phyloP scores from a whole-genome alignment of 2,888 invertebrate species.

The Cryptus viduatorius region DNA sequence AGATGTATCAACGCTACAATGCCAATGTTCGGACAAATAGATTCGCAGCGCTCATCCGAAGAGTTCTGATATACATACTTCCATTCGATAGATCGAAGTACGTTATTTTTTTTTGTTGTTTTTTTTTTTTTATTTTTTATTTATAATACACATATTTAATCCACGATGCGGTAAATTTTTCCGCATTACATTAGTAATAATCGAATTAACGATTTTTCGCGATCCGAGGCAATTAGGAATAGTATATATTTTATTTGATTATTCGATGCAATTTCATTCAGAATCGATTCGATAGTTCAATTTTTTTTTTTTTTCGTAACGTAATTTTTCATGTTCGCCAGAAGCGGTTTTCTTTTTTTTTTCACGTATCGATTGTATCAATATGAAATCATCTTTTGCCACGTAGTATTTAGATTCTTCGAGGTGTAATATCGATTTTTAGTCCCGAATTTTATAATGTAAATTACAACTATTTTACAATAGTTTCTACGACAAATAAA shows the following conservation, averaged over 20 bases:
- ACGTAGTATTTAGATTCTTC: slow-evolving; percentile 46
- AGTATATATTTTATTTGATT: slow-evolving; percentile 61
- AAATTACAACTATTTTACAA: slow-evolving; percentile 80
- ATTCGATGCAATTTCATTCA: slow-evolving; percentile 50
- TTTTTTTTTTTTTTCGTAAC: slow-evolving; percentile 9
- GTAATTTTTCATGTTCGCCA: slow-evolving; percentile 8
- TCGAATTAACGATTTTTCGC: slow-evolving; percentile 48
- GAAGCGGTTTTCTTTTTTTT: slow-evolving; percentile 8
- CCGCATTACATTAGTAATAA: slow-evolving; percentile 42
- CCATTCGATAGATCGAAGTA: slow-evolving; percentile 53
- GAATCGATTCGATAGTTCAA: slow-evolving; percentile 3
- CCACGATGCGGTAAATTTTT: background rate
- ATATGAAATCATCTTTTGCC: slow-evolving; percentile 44
- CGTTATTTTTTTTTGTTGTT: slow-evolving; percentile 24
- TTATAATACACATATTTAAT: slow-evolving; percentile 37
- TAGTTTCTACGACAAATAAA: slow-evolving; percentile 81
- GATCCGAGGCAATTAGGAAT: slow-evolving; percentile 46
- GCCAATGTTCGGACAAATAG: slow-evolving; percentile 53
- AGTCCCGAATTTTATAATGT: slow-evolving; percentile 70
- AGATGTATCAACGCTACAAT: slow-evolving; percentile 56
- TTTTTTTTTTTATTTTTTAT: slow-evolving; percentile 18
- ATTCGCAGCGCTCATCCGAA: slow-evolving; percentile 38
- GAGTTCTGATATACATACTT: slow-evolving; percentile 47
- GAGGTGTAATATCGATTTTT: slow-evolving; percentile 68
- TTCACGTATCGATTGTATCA: slow-evolving; percentile 52